These are phyloP conservation scores for Drosophila rubida DNA, from an alignment of 2,888 invertebrate genomes.

Conservation along the genomic window DNA sequence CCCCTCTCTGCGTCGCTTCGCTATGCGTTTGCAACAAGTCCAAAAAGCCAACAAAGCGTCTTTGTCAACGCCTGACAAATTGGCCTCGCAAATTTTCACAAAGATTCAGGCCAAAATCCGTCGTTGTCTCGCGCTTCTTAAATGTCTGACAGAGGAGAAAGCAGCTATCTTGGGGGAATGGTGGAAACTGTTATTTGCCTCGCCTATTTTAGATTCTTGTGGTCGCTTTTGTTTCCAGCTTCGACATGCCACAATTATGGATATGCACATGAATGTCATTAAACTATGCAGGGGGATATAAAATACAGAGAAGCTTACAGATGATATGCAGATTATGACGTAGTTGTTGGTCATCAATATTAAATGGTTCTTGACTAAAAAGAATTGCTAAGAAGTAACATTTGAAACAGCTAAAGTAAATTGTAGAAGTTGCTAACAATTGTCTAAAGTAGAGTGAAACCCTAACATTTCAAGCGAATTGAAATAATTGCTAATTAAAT, in stretches of 20 bases:
- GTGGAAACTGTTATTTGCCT: neutral
- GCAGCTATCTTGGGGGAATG: neutral
- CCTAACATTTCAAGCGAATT: neutral
- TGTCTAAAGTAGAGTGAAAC: neutral
- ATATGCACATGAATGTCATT: neutral
- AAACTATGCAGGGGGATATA: neutral
- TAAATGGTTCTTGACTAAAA: too few relatives aligned
- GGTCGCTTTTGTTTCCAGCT: constrained; percentile 18
- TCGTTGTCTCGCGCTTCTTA: neutral
- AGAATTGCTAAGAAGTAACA: too few relatives aligned
- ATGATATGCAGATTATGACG: neutral
- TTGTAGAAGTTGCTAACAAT: too few relatives aligned
- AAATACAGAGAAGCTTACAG: neutral
- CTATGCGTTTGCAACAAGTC: constrained; percentile 1
- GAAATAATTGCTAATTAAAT: neutral
- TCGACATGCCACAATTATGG: constrained; percentile 7
- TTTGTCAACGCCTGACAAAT: constrained; percentile 80
- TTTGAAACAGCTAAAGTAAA: too few relatives aligned
- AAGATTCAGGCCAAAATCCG: constrained; percentile 23
- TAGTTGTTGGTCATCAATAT: too few relatives aligned
- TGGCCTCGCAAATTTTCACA: constrained; percentile 48
- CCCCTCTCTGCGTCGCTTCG: neutral
- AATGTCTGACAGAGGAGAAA: neutral
- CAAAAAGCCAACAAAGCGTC: constrained; percentile 64
- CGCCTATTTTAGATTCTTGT: constrained; percentile 13